Base-by-base conservation (phyloP, 2,888 invertebrate species). In the Campaea margaritaria region DNA sequence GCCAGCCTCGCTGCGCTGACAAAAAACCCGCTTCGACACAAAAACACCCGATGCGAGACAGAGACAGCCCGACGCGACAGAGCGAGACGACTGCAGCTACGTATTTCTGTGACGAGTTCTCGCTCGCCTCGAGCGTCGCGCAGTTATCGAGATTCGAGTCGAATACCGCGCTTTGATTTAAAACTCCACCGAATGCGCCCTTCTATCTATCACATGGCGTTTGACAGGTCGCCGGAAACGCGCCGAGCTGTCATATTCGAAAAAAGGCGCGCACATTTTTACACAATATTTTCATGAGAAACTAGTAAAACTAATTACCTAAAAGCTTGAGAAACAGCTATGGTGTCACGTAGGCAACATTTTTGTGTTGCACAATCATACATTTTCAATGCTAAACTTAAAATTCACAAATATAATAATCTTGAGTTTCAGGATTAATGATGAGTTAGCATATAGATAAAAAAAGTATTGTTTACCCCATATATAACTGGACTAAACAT, bases 201-300 rank as follows among this genome's bases (percentile, higher is more conserved):
- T 92, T 92, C 90, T 91, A 91, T 91, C 87, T 89, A 91, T 91
- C 92, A 92, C 90, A 91, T 92, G 92, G 91, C 87, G 89, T 91
- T 91, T 92, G 92, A 92, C 92, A 92, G 92, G 81, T 90, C 89
- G 84, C 83, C 88, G 89, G 89, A 89, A 89, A 87, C 83, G 81
- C 82, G 76, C 73, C 75, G 81, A 84, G 74, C 88, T 91, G 92
- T 91, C 92, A 91, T 78, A 85, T 87, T 84, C 73, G 85, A 88
- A 90, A 59, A 87, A 89, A 86, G 86, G 90, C 89, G 91, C 90
- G 91, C 82, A 77, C 74, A 74, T 72, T 58, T 72, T 69, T 70
- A 44, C 49, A 68, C 49, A 76, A 69, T 73, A 72, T 73, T 79
- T 78, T 72, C 57, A 67, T 58, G 61, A 47, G 60, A 64, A 48